Conservation (phyloP, 2,888 invertebrate genomes). For the Gandaritis pyraliata region DNA sequence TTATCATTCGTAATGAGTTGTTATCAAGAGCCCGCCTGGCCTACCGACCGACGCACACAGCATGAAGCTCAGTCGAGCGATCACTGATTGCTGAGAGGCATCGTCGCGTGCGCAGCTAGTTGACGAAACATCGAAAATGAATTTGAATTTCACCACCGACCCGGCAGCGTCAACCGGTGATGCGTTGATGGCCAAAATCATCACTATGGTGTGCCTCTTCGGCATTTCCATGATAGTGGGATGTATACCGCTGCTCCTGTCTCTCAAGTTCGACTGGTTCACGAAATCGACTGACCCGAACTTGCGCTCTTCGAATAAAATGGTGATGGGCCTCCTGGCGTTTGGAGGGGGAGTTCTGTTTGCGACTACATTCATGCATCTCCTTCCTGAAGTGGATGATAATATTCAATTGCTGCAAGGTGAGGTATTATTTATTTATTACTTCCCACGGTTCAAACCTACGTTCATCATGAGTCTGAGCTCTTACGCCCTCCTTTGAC, state of each 20-base stretch:
- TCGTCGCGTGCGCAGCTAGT: constrained; percentile 50
- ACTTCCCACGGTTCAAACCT: constrained; percentile 11
- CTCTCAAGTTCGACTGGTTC: constrained; percentile 87
- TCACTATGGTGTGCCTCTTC: constrained; percentile 92
- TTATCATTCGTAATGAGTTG: constrained; percentile 74
- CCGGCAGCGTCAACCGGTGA: constrained; percentile 53
- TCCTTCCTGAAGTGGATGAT: constrained; percentile 91
- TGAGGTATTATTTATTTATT: constrained; percentile 48
- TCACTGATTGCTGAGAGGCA: constrained; percentile 46
- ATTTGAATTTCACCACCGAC: constrained; percentile 53
- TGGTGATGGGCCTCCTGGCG: constrained; percentile 87
- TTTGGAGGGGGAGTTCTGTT: constrained; percentile 93
- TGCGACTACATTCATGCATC: constrained; percentile 92
- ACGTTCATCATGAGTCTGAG: constrained; percentile 2
- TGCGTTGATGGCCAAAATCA: constrained; percentile 88
- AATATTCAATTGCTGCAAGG: constrained; percentile 86
- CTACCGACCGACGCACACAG: constrained; percentile 64
- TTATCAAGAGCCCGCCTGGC: constrained; percentile 72
- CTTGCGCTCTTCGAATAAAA: constrained; percentile 76
- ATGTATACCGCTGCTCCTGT: constrained; percentile 88
- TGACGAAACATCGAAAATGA: constrained; percentile 41
- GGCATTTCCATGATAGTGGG: constrained; percentile 90
- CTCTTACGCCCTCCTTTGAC: constrained; percentile 6
- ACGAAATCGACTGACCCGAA: constrained; percentile 67
- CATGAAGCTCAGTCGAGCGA: constrained; percentile 67